Percentiles rank a stretch among this genome's conserved stretches.
phyloP scores from a whole-genome alignment of 2,888 invertebrate species.

The Pantelozetes paolii region DNA sequence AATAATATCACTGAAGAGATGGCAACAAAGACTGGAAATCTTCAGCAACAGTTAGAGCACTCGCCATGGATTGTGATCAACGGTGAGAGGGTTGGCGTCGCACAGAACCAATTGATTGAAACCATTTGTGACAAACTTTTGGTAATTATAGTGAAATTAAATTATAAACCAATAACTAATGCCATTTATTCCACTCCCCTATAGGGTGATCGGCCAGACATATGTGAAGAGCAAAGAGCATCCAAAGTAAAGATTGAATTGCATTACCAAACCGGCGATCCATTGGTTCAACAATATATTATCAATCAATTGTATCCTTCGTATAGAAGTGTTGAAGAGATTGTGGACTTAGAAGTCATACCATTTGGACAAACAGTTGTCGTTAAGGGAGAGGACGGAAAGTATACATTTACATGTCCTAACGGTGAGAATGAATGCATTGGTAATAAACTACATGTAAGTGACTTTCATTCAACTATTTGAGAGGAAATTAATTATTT shows the following conservation, averaged over 20 bases:
- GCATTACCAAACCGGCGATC: constrained; percentile 27
- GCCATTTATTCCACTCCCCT: no score
- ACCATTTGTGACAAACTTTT: constrained; percentile 22
- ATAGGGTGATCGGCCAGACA: constrained; percentile 24
- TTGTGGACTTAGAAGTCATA: constrained; percentile 32
- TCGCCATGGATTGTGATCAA: constrained; percentile 29
- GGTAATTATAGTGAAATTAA: not conserved
- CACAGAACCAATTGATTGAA: constrained; percentile 17
- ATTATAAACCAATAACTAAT: no score
- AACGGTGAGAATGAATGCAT: constrained; percentile 23
- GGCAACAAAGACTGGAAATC: not conserved
- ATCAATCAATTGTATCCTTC: constrained; percentile 30
- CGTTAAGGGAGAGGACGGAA: not conserved
- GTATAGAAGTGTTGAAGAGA: constrained; percentile 37
- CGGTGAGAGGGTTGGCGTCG: constrained; percentile 10
- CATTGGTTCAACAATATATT: not conserved
- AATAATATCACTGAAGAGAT: constrained; percentile 29
- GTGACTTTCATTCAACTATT: not conserved
- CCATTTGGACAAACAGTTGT: constrained; percentile 25
- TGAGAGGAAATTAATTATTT: not conserved
- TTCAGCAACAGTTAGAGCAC: not conserved
- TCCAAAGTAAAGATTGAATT: constrained; percentile 37
- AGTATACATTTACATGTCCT: constrained; percentile 19
- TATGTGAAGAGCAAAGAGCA: not conserved
- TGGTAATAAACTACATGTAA: constrained; percentile 29